Evolutionary conservation across 2,113 vertebrate species (phyloP).

Genomic region (Chamaea fasciata): DNA sequence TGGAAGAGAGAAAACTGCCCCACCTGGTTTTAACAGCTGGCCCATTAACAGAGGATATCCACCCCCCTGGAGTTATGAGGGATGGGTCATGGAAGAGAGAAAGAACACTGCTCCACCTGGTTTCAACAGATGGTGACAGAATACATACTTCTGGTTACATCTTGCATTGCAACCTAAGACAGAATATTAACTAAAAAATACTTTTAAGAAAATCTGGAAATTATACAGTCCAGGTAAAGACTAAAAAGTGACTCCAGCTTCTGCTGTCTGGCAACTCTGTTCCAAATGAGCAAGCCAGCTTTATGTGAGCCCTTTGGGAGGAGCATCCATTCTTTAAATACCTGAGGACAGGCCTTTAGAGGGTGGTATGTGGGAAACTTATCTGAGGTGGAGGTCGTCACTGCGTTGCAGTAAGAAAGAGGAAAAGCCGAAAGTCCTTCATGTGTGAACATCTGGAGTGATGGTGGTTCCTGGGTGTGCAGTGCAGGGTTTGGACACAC

Average conservation of each 20-base stretch:
- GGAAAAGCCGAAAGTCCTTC: not conserved
- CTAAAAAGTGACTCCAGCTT: not conserved
- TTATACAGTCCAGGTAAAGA: not conserved
- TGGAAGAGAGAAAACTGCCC: not conserved
- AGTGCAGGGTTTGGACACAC: not conserved
- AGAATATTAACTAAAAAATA: not conserved
- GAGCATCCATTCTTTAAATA: not conserved
- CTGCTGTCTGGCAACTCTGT: not conserved
- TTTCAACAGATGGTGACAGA: not conserved
- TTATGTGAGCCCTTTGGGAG: not conserved
- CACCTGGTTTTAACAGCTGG: not conserved
- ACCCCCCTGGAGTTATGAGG: not conserved
- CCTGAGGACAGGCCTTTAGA: not conserved
- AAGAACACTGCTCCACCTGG: not conserved
- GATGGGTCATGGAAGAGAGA: not conserved
- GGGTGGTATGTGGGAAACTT: not conserved
- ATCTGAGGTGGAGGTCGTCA: not conserved
- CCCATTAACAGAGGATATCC: not conserved
- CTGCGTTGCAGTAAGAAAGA: not conserved
- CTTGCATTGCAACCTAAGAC: not conserved
- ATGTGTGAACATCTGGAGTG: rapidly evolving
- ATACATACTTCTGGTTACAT: not conserved
- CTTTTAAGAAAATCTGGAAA: not conserved
- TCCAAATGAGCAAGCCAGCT: not conserved
- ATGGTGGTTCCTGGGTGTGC: too few species aligned